Evolutionary conservation across 2,888 invertebrate genomes (phyloP).

Genomic region (Cantharis rustica): DNA sequence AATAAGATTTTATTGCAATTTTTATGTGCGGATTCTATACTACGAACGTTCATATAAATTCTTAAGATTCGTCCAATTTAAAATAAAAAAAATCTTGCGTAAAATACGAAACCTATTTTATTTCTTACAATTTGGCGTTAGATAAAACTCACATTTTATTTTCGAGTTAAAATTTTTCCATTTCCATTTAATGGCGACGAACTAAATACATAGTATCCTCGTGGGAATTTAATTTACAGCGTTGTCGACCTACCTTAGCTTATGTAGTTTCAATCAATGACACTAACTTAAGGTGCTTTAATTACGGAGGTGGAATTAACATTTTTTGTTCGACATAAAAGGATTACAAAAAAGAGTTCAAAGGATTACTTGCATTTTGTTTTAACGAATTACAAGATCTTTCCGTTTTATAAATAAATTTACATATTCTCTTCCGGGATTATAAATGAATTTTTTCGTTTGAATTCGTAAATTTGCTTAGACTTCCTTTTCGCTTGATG

Average conservation of each 20-base stretch:
- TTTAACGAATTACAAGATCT: neutral
- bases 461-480: neutral
- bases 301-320: neutral
- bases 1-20: neutral
- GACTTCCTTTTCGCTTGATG: neutral
- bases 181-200: neutral
- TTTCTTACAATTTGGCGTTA: neutral
- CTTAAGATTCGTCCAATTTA: neutral
- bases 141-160: neutral
- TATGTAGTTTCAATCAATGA: neutral
- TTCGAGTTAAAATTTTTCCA: neutral
- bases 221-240: neutral
- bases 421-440: neutral
- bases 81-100: neutral
- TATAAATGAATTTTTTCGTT: neutral
- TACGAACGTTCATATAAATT: neutral
- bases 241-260: neutral
- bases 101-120: neutral
- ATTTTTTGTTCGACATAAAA: neutral
- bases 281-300: neutral
- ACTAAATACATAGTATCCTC: neutral
- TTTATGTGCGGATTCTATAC: too few relatives aligned
- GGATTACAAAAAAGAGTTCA: neutral
- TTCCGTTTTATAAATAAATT: neutral
- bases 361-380: neutral